Evolutionary conservation across 2,113 vertebrate genomes (phyloP).

Genomic region (Eudyptes chrysolophus): DNA sequence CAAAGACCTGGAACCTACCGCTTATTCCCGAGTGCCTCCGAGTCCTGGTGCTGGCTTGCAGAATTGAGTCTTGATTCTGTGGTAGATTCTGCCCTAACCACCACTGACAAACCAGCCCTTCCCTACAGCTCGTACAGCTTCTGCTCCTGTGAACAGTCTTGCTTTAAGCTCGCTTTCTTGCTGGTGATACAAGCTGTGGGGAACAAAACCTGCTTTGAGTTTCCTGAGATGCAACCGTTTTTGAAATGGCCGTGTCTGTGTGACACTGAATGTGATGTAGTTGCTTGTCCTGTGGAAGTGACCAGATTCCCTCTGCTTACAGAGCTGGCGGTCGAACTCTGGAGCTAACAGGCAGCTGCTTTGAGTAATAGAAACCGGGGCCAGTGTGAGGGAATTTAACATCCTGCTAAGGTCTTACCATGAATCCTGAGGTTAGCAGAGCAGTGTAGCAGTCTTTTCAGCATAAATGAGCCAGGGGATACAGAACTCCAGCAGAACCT

Average conservation of each 20-base stretch:
- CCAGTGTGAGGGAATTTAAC: background rate
- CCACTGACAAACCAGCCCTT: background rate
- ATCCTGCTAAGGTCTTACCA: accelerated
- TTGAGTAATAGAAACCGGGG: background rate
- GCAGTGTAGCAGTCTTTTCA: background rate
- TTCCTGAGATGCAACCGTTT: slow-evolving; percentile 37
- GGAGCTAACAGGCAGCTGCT: background rate
- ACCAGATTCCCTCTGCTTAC: background rate
- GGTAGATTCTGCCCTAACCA: background rate
- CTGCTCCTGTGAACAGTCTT: background rate
- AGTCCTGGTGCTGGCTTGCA: background rate
- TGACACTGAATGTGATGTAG: background rate
- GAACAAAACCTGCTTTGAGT: background rate
- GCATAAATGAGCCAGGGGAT: background rate
- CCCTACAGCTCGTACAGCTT: background rate
- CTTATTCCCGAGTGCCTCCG: background rate
- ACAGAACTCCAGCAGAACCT: background rate
- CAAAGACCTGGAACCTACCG: background rate
- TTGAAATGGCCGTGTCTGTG: slow-evolving; percentile 55
- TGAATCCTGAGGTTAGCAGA: background rate
- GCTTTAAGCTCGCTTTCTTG: slow-evolving; percentile 1
- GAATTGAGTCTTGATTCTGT: background rate
- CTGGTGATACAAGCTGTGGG: background rate
- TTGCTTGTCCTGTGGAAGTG: background rate
- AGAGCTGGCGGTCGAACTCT: background rate